These are phyloP conservation scores for Intellagama lesueurii DNA, from an alignment of 2,797 vertebrate species.

Conservation along the genomic window DNA sequence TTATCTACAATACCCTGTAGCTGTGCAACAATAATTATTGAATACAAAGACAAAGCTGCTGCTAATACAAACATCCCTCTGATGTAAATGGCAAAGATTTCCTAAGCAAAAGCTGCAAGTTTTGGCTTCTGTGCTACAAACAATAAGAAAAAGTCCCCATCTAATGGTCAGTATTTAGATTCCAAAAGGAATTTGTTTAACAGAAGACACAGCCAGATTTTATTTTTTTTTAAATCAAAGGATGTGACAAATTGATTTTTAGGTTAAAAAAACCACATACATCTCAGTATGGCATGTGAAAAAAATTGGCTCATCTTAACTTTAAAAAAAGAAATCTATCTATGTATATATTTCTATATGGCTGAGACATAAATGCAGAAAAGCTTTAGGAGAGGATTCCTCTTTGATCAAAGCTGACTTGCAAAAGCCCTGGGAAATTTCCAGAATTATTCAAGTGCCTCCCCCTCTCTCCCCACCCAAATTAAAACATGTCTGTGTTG, in stretches of 20 bases:
- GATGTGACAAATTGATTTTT: conserved; percentile 75
- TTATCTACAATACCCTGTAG: conserved; percentile 65
- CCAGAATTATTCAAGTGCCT: conserved; percentile 37
- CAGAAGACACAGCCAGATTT: conserved; percentile 68
- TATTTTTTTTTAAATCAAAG: conserved; percentile 39
- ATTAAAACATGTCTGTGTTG: neutral
- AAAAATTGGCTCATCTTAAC: conserved; percentile 53
- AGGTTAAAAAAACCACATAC: conserved; percentile 39
- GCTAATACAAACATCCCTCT: conserved; percentile 31
- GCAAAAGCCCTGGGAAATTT: conserved; percentile 16
- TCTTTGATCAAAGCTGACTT: conserved; percentile 40
- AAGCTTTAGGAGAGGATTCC: conserved; percentile 49
- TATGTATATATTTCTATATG: conserved; percentile 9
- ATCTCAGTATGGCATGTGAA: conserved; percentile 48
- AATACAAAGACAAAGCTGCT: conserved; percentile 49
- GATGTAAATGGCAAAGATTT: conserved; percentile 62
- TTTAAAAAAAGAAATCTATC: conserved; percentile 25
- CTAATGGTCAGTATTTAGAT: conserved; percentile 76
- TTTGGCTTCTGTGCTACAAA: conserved; percentile 75
- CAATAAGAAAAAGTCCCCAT: conserved; percentile 71
- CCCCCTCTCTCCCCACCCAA: neutral
- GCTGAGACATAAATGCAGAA: conserved; percentile 25
- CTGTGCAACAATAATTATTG: conserved; percentile 21
- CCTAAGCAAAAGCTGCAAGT: conserved; percentile 19
- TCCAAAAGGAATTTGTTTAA: conserved; percentile 72